A percentile compares a stretch with the other conserved stretches of the same genome.
Conservation (phyloP, 2,797 vertebrate genomes). For the Luscinia megarhynchos region DNA sequence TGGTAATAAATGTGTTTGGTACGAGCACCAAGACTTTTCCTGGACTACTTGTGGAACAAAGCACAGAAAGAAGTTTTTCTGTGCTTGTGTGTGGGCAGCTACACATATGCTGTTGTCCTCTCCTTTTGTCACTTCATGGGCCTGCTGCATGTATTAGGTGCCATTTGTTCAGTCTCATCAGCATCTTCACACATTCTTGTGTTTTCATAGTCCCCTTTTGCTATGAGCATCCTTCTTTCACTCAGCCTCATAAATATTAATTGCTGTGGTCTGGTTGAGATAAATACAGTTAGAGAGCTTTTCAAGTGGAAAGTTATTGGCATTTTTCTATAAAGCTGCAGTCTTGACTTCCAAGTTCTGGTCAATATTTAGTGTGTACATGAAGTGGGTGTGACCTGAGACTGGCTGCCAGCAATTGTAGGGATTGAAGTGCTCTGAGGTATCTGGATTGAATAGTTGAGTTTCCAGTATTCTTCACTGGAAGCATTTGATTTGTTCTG, state of each 20-base stretch:
- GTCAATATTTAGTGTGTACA: background rate
- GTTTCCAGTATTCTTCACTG: background rate
- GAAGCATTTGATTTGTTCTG: background rate
- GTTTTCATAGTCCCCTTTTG: background rate
- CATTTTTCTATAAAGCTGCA: background rate
- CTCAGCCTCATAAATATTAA: background rate
- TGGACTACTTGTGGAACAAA: background rate
- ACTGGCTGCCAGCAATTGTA: background rate
- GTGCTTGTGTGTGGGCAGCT: background rate
- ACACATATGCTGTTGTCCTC: background rate
- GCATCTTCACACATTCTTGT: background rate
- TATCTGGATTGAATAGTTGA: background rate
- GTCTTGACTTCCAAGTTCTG: background rate
- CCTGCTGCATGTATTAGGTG: background rate
- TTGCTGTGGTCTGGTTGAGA: background rate
- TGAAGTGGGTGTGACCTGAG: background rate
- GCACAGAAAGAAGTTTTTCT: background rate
- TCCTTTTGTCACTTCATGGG: background rate
- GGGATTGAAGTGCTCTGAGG: background rate
- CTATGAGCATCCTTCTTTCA: background rate
- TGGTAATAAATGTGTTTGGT: background rate
- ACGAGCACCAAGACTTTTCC: background rate
- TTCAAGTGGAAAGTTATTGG: background rate
- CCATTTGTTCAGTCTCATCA: background rate
- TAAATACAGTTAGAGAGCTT: background rate